Evolutionary conservation across 2,888 invertebrate species (phyloP).

Genomic region (Empis livida): DNA sequence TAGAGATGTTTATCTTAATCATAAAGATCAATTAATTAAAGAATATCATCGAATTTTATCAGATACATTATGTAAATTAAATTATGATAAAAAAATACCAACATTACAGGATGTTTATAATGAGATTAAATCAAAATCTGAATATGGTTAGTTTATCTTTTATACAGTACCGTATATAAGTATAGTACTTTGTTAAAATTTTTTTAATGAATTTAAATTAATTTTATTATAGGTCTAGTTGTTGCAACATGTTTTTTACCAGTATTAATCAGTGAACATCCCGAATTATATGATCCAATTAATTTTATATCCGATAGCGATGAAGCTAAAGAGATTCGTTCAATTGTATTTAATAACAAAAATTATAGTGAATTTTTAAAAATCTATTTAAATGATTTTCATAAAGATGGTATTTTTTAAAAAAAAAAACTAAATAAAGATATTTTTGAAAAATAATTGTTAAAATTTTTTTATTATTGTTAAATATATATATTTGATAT

Average conservation of each 20-base stretch:
- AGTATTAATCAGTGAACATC: constrained; percentile 21
- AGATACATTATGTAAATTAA: constrained; percentile 16
- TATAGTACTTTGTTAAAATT: too few species aligned
- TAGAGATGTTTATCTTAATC: constrained; percentile 16
- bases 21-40: constrained; percentile 17
- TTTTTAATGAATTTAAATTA: too few species aligned
- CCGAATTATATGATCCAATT: constrained; percentile 18
- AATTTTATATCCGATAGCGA: constrained; percentile 19
- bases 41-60: constrained; percentile 17
- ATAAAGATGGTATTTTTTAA: constrained; percentile 15
- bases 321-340: constrained; percentile 17
- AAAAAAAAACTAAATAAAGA: too few species aligned
- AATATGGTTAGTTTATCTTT: constrained; percentile 19
- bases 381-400: constrained; percentile 19
- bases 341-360: constrained; percentile 19
- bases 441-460: too few species aligned
- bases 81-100: constrained; percentile 19
- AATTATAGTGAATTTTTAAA: constrained; percentile 18
- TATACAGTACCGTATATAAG: too few species aligned
- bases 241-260: constrained; percentile 20
- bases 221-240: constrained; percentile 16
- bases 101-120: constrained; percentile 19
- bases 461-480: too few species aligned
- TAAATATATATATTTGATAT: too few species aligned
- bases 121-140: constrained; percentile 20